phyloP scores from a whole-genome alignment of 2,113 vertebrate species.

The Equus przewalskii region DNA sequence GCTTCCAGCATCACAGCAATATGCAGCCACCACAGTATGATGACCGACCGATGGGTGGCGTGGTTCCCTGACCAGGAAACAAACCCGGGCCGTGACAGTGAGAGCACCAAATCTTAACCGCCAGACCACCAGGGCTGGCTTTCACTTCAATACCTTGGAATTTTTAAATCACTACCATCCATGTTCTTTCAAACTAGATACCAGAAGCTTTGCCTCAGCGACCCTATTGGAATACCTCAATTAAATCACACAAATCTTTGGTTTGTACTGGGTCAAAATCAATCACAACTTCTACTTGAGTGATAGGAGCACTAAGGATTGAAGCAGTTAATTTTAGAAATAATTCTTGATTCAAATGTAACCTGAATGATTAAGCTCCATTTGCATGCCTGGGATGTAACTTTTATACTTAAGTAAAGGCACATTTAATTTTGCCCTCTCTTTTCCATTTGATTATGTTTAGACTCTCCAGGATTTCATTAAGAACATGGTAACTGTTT shows the following conservation, averaged over 20 bases:
- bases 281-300: neutral
- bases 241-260: neutral
- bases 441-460: conserved; percentile 37
- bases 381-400: neutral
- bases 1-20: no score
- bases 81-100: no score
- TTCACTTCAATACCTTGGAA: neutral
- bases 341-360: neutral
- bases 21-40: no score
- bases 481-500: conserved; percentile 56
- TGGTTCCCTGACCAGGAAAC: no score
- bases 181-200: neutral
- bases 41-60: no score
- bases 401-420: conserved; percentile 28
- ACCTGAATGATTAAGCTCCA: neutral
- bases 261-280: neutral
- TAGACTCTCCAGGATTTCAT: conserved; percentile 61
- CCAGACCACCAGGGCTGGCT: no score
- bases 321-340: conserved; percentile 14
- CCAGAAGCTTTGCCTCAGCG: neutral
- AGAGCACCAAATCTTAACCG: no score
- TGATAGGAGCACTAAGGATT: neutral
- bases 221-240: neutral
- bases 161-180: neutral
- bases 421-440: neutral